A percentile compares a stretch with the other conserved stretches of the same genome.
Evolutionary conservation across 1,140 invertebrate genomes (phyloP).

Genomic region (Tetramorium alpestre): DNA sequence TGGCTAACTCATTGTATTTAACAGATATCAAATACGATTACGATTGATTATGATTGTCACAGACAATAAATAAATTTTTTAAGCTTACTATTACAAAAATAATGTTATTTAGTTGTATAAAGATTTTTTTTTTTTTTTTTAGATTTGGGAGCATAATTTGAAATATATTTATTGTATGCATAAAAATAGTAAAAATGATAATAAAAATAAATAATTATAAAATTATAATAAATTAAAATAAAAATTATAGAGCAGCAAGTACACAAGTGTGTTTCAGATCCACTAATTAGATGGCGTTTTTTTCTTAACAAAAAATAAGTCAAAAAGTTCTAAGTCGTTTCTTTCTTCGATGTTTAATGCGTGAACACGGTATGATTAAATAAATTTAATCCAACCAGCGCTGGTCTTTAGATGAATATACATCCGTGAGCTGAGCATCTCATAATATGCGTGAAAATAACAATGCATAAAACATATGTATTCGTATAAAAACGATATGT

Average conservation of each 20-base stretch:
- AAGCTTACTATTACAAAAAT: not conserved
- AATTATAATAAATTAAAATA: not conserved
- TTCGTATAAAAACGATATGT: not conserved
- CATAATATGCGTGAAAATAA: not conserved
- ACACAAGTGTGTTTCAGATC: not conserved
- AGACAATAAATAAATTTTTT: not conserved
- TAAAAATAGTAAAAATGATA: too few species aligned
- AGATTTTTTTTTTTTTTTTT: not conserved
- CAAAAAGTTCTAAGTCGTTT: not conserved
- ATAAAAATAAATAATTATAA: too few species aligned
- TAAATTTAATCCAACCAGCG: not conserved
- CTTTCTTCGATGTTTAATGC: not conserved
- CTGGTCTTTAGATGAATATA: not conserved
- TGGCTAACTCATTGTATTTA: not conserved
- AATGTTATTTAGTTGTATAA: not conserved
- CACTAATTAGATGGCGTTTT: not conserved
- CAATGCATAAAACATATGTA: not conserved
- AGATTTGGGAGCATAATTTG: not conserved
- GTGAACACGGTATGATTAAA: not conserved
- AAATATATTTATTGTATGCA: not conserved
- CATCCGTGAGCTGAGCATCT: not conserved
- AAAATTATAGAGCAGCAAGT: not conserved
- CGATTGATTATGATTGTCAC: not conserved
- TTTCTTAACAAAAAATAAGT: not conserved
- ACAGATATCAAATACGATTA: not conserved